Percentiles rank a stretch among this genome's conserved stretches.
phyloP scores from a whole-genome alignment of 2,888 invertebrate genomes.

The Drosophila merina region DNA sequence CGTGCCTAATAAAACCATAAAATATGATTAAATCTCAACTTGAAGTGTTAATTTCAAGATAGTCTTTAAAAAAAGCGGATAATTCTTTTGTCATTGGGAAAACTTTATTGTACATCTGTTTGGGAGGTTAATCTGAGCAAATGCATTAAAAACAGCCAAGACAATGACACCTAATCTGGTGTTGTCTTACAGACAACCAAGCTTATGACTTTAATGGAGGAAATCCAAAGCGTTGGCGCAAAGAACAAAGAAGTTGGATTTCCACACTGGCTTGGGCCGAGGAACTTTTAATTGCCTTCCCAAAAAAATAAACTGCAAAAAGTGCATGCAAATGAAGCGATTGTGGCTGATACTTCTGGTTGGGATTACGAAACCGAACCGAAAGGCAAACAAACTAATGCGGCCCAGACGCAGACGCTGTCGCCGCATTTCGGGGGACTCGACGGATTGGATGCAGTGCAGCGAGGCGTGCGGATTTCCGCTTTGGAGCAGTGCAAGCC shows the following conservation, averaged over 20 bases:
- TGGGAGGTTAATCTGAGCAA: conserved; percentile 2
- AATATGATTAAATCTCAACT: neutral
- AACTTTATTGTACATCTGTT: neutral
- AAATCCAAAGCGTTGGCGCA: conserved; percentile 38
- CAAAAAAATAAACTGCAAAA: conserved; percentile 35
- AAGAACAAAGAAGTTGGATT: conserved; percentile 69
- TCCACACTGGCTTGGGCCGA: conserved; percentile 54
- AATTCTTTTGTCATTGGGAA: neutral
- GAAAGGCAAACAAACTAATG: conserved; percentile 49
- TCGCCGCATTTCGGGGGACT: conserved; percentile 10
- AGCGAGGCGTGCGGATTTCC: conserved; percentile 7
- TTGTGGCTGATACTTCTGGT: conserved; percentile 41
- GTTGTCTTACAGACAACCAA: conserved; percentile 14
- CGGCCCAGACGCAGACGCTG: conserved; percentile 37
- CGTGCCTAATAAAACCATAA: neutral
- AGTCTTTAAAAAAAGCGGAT: neutral
- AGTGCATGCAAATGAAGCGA: conserved; percentile 67
- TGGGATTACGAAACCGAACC: conserved; percentile 57
- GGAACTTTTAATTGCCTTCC: conserved; percentile 70
- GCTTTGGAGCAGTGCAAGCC: conserved; percentile 40
- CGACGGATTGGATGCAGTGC: conserved; percentile 33
- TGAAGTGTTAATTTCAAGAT: neutral
- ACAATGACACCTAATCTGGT: conserved; percentile 46
- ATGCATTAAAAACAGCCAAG: conserved; percentile 12
- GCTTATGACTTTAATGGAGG: conserved; percentile 38